These are phyloP conservation scores for Ancistrus triradiatus DNA, from an alignment of 2,113 vertebrate genomes.

Conservation along the genomic window DNA sequence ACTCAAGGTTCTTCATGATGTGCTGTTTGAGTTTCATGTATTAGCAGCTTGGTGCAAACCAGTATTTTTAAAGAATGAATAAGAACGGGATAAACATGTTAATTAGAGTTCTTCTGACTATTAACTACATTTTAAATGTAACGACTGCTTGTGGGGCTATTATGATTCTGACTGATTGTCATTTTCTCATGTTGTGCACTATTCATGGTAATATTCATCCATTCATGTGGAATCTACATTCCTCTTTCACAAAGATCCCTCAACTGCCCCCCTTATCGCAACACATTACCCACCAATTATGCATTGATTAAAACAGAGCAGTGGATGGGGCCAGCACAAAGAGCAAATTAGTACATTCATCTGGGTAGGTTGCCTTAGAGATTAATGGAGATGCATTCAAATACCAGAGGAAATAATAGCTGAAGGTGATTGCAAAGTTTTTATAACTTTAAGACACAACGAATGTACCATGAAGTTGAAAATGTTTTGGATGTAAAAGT, in stretches of 20 bases:
- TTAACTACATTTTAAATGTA: too few relatives aligned
- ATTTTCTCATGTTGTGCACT: conserved; percentile 49
- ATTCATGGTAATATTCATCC: conserved; percentile 57
- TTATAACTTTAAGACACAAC: too few relatives aligned
- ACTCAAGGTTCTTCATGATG: too few relatives aligned
- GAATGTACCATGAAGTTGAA: too few relatives aligned
- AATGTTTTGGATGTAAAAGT: too few relatives aligned
- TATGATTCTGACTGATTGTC: conserved; percentile 14
- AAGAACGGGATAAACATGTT: too few relatives aligned
- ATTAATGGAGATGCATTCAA: conserved; percentile 47
- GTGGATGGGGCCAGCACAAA: conserved; percentile 44
- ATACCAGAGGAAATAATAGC: conserved; percentile 27
- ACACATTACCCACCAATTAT: conserved; percentile 65
- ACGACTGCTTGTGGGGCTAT: too few relatives aligned
- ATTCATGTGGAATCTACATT: conserved; percentile 49
- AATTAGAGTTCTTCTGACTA: too few relatives aligned
- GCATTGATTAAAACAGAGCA: conserved; percentile 61
- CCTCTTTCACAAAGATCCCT: conserved; percentile 45
- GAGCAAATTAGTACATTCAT: conserved; percentile 55
- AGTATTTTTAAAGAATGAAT: too few relatives aligned
- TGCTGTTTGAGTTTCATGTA: too few relatives aligned
- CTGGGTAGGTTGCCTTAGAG: conserved; percentile 47
- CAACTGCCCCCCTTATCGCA: conserved; percentile 47
- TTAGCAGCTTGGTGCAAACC: too few relatives aligned
- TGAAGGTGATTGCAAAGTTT: too few relatives aligned